Percentiles rank a stretch among this genome's conserved stretches.
Conservation (phyloP, 2,113 vertebrate genomes). For the Tragelaphus strepsiceros region DNA sequence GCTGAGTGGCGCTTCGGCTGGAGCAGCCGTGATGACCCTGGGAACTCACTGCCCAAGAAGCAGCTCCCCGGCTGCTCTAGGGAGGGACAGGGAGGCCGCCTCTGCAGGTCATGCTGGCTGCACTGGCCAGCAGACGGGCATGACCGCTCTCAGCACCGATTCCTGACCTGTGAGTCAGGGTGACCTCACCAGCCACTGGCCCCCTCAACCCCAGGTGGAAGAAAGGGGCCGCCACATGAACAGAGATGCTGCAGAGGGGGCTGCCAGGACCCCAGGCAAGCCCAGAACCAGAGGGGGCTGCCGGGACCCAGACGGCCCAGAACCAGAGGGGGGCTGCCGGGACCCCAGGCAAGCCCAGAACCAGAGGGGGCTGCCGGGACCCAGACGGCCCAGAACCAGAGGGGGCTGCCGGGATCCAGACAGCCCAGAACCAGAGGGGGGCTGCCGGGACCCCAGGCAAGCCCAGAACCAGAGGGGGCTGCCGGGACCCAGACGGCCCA, state of each 20-base stretch:
- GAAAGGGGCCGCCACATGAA: neutral
- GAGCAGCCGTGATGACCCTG: neutral
- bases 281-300: too few relatives aligned
- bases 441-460: rapidly evolving
- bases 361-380: neutral
- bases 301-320: too few relatives aligned
- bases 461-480: too few relatives aligned
- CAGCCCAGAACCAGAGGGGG: neutral
- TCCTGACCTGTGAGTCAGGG: neutral
- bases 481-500: too few relatives aligned
- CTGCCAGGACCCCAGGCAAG: neutral
- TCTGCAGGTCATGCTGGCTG: neutral
- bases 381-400: neutral
- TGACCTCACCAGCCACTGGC: too few relatives aligned
- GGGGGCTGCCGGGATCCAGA: neutral
- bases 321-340: too few relatives aligned
- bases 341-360: neutral
- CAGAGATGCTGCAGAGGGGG: neutral
- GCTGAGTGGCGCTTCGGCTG: conserved; percentile 65
- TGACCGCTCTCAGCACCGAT: rapidly evolving
- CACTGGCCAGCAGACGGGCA: neutral
- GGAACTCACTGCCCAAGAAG: conserved; percentile 45
- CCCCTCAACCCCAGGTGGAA: rapidly evolving
- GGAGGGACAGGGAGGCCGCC: rapidly evolving
- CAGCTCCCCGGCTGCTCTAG: rapidly evolving